These are phyloP conservation scores for Ectropis crepuscularia DNA, from an alignment of 2,888 invertebrate species.

Conservation along the genomic window DNA sequence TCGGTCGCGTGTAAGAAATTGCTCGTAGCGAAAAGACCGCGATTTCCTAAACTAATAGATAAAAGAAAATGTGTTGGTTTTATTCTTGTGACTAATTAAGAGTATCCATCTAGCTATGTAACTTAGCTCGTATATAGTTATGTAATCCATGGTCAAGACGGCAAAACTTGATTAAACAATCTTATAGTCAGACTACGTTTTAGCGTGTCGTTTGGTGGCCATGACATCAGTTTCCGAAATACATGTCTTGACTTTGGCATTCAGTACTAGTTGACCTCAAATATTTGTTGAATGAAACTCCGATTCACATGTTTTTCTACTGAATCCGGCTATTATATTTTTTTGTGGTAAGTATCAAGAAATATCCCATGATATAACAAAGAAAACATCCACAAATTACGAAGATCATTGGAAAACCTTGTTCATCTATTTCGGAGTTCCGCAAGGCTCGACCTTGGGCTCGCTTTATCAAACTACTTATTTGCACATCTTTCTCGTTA, in stretches of 20 bases:
- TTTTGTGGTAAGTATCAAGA: conserved; percentile 50
- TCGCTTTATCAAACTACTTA: conserved; percentile 37
- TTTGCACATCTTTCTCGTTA: conserved; percentile 35
- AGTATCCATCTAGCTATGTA: not conserved
- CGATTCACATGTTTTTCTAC: conserved; percentile 44
- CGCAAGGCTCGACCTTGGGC: conserved; percentile 47
- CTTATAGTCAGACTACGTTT: not conserved
- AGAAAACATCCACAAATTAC: conserved; percentile 27
- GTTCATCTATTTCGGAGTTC: conserved; percentile 43
- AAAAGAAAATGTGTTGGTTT: no score
- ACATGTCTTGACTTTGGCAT: conserved; percentile 43
- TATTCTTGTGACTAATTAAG: no score
- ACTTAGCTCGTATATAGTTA: not conserved
- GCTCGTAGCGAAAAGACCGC: no score
- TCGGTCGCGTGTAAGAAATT: no score
- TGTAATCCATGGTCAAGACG: not conserved
- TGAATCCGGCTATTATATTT: conserved; percentile 43
- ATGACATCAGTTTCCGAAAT: conserved; percentile 38
- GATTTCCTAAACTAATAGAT: no score
- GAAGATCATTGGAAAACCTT: conserved; percentile 14
- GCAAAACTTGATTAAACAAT: not conserved
- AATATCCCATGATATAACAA: conserved; percentile 47
- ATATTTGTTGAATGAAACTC: conserved; percentile 41
- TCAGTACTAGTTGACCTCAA: conserved; percentile 35
- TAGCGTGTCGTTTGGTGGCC: conserved; percentile 30